Conservation (phyloP, 2,888 invertebrate genomes). For the Noctua comes region DNA sequence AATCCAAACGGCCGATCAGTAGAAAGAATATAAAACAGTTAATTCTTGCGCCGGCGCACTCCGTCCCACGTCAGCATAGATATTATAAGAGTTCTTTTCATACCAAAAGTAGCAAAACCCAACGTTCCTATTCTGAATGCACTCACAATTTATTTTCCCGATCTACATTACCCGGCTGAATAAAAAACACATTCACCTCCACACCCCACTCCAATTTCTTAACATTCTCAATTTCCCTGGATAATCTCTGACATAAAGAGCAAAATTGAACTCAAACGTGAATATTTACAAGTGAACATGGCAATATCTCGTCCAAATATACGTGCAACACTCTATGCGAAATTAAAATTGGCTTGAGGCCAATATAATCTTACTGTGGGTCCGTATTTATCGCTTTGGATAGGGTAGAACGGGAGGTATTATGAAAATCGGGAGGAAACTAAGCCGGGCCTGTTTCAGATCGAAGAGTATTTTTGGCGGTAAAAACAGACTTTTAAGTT, state of each 20-base stretch:
- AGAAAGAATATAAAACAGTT: slow-evolving; percentile 17
- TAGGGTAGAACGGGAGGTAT: slow-evolving; percentile 58
- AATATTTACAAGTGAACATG: slow-evolving; percentile 74
- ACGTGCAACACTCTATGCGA: slow-evolving; percentile 79
- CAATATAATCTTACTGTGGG: slow-evolving; percentile 84
- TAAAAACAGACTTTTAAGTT: neutral
- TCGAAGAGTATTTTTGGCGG: slow-evolving; percentile 9
- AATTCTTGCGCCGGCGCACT: slow-evolving; percentile 23
- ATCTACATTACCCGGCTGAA: slow-evolving; percentile 54
- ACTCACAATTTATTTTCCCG: slow-evolving; percentile 56
- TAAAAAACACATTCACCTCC: slow-evolving; percentile 55
- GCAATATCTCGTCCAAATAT: slow-evolving; percentile 76
- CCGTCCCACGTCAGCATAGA: slow-evolving; percentile 49
- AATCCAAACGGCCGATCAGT: neutral
- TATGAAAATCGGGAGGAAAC: slow-evolving; percentile 65
- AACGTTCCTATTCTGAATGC: slow-evolving; percentile 58
- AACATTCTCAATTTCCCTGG: slow-evolving; percentile 57
- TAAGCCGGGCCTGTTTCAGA: slow-evolving; percentile 27
- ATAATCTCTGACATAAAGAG: slow-evolving; percentile 66
- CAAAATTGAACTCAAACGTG: slow-evolving; percentile 69
- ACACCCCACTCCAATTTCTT: slow-evolving; percentile 52
- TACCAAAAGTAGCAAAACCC: slow-evolving; percentile 51
- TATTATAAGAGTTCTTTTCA: slow-evolving; percentile 60
- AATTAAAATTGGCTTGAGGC: slow-evolving; percentile 86
- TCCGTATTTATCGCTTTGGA: slow-evolving; percentile 77